A percentile compares a stretch with the other conserved stretches of the same genome.
Conservation (phyloP, 2,113 vertebrate species). For the Tichodroma muraria region DNA sequence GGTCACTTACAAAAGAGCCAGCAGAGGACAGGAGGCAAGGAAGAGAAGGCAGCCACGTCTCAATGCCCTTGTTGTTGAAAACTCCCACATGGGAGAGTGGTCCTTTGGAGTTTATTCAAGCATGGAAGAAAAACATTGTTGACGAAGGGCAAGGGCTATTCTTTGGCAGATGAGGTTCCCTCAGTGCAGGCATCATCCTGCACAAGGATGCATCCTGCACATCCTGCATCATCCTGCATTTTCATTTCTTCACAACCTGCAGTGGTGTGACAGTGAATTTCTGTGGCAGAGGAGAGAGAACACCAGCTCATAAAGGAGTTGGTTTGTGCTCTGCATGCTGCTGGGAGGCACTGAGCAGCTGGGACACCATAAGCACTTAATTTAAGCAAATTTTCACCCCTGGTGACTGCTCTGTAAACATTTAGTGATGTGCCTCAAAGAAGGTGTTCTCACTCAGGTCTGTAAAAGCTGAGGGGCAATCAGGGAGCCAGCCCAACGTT, state of each 20-base stretch:
- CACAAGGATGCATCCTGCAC: too few relatives aligned
- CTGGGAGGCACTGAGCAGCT: background rate
- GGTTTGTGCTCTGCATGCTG: background rate
- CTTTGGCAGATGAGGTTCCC: background rate
- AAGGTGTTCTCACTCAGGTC: background rate
- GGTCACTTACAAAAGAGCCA: background rate
- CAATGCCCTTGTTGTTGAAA: background rate
- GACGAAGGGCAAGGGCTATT: fast-evolving
- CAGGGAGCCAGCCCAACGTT: background rate
- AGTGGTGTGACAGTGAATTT: background rate
- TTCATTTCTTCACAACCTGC: background rate
- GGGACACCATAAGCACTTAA: background rate
- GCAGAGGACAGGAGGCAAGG: background rate
- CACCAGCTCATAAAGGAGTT: background rate
- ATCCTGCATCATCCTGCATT: too few relatives aligned
- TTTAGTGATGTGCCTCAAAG: background rate
- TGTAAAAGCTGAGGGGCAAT: background rate
- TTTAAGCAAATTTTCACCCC: background rate
- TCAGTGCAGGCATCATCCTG: background rate
- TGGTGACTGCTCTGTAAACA: background rate
- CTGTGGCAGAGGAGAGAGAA: background rate
- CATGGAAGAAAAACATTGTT: background rate
- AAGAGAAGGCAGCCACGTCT: background rate
- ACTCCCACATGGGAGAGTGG: background rate
- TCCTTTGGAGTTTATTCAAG: background rate